Conservation (phyloP, 2,797 vertebrate genomes). For the Chloroceryle amazona region DNA sequence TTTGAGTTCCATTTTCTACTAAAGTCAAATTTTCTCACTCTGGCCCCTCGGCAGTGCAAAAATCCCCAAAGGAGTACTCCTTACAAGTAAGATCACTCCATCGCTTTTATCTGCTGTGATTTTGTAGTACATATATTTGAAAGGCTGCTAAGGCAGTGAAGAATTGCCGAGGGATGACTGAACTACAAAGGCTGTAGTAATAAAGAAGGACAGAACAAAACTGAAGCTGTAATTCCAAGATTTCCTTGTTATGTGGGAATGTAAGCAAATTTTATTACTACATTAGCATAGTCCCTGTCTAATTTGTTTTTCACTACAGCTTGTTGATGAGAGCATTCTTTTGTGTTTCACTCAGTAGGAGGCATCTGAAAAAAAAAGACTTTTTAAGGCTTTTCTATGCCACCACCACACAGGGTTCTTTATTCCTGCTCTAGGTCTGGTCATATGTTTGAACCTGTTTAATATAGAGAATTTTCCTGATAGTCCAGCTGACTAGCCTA, state of each 20-base stretch:
- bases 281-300: not conserved
- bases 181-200: not conserved
- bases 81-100: not conserved
- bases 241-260: not conserved
- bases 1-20: not conserved
- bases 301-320: not conserved
- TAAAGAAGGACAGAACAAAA: constrained; percentile 15
- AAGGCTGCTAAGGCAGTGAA: not conserved
- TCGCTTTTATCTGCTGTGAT: not conserved
- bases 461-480: not conserved
- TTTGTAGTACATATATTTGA: not conserved
- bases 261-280: constrained; percentile 11
- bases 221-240: not conserved
- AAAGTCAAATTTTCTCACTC: not conserved
- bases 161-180: not conserved
- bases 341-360: not conserved
- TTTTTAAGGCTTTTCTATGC: not conserved
- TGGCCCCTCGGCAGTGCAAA: not conserved
- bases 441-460: not conserved
- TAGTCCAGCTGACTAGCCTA: not conserved
- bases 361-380: not conserved
- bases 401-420: not conserved
- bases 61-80: not conserved
- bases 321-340: constrained; percentile 13
- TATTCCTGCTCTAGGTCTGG: not conserved